These are phyloP conservation scores for Andrena camellia DNA, from an alignment of 2,888 invertebrate genomes.

Conservation along the genomic window DNA sequence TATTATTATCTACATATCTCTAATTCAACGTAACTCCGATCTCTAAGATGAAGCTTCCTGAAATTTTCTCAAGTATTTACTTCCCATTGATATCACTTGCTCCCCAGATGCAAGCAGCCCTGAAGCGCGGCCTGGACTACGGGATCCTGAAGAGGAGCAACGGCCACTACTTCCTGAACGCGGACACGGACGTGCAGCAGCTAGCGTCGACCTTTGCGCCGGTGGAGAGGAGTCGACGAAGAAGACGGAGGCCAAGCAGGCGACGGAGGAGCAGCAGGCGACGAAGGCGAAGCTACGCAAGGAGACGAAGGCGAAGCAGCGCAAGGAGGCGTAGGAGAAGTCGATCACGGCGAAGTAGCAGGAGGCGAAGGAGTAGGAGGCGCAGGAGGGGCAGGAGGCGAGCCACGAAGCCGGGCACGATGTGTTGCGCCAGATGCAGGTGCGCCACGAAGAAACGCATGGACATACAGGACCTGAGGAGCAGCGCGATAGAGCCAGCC, in stretches of 20 bases:
- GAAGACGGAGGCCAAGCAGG: slow-evolving; percentile 25
- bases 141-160: slow-evolving; percentile 77
- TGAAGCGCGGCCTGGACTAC: slow-evolving; percentile 81
- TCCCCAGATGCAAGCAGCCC: slow-evolving; percentile 66
- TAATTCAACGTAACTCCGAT: no score
- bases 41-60: no score
- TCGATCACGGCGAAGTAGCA: slow-evolving; percentile 5
- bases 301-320: slow-evolving; percentile 11
- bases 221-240: slow-evolving; percentile 35
- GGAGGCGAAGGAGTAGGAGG: background rate
- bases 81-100: background rate
- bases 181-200: slow-evolving; percentile 43
- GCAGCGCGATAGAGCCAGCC: slow-evolving; percentile 11
- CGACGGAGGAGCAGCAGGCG: slow-evolving; percentile 12
- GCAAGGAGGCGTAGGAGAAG: slow-evolving; percentile 4
- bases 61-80: no score
- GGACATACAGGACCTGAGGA: slow-evolving; percentile 12
- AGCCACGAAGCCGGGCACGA: background rate
- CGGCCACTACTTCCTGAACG: slow-evolving; percentile 77
- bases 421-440: slow-evolving; percentile 48
- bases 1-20: no score
- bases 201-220: slow-evolving; percentile 17
- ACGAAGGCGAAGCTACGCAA: slow-evolving; percentile 2
- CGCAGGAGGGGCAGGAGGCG: background rate
- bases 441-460: slow-evolving; percentile 33